Conservation (phyloP, 1,140 invertebrate species). For the Carposina sasakii region DNA sequence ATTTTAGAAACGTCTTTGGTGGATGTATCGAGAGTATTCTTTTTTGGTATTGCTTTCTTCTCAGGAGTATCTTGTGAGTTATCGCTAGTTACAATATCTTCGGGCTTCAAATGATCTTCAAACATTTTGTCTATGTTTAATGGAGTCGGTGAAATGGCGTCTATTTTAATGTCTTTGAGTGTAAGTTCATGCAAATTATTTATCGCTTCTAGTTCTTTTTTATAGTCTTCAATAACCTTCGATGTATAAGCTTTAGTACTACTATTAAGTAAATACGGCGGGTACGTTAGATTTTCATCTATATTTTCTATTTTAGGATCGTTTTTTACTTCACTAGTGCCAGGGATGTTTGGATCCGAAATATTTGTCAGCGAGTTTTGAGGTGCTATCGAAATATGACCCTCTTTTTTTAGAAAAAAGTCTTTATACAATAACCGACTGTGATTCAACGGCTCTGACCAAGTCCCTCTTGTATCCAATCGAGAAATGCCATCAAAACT, state of each 20-base stretch:
- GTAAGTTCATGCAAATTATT: conserved; percentile 67
- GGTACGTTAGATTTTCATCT: conserved; percentile 50
- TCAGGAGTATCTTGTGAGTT: conserved; percentile 27
- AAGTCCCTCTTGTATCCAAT: conserved; percentile 32
- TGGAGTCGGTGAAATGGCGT: conserved; percentile 54
- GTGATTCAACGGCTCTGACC: conserved; percentile 50
- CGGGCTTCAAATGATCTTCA: conserved; percentile 39
- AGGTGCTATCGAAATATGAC: conserved; percentile 45
- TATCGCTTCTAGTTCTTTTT: conserved; percentile 67
- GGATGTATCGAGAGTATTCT: conserved; percentile 32
- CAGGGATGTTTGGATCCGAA: conserved; percentile 23
- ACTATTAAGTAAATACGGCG: conserved; percentile 61
- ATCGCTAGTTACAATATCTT: conserved; percentile 32
- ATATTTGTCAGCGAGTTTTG: conserved; percentile 51
- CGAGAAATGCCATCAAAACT: conserved; percentile 46
- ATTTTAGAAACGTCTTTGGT: conserved; percentile 53
- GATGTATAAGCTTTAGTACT: conserved; percentile 66
- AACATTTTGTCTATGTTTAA: conserved; percentile 59
- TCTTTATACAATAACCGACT: conserved; percentile 62
- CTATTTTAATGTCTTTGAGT: conserved; percentile 64
- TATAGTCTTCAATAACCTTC: conserved; percentile 71
- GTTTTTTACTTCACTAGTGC: conserved; percentile 24
- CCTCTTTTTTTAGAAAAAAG: conserved; percentile 61
- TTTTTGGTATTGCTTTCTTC: conserved; percentile 29
- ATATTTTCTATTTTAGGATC: conserved; percentile 23